phyloP scores from a whole-genome alignment of 2,888 invertebrate species.

The Girardia tigrina region DNA sequence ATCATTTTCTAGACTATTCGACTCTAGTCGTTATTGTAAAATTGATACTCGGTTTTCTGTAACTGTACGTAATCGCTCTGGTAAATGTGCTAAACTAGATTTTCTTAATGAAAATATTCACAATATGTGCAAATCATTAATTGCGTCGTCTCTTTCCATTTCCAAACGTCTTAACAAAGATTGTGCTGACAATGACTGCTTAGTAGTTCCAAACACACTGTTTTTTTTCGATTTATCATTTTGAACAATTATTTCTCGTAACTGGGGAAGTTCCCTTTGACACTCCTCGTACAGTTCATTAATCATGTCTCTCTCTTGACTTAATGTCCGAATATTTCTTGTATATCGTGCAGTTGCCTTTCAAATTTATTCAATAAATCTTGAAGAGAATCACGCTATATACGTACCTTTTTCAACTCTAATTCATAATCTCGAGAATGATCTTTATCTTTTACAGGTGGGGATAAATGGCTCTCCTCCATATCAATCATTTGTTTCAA shows the following conservation, averaged over 20 bases:
- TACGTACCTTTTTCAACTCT: conserved; percentile 43
- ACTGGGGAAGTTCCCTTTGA: conserved; percentile 44
- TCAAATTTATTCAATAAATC: conserved; percentile 50
- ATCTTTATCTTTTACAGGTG: conserved; percentile 17
- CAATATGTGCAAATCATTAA: conserved; percentile 45
- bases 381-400: conserved; percentile 49
- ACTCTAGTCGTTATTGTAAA: conserved; percentile 30
- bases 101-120: no score
- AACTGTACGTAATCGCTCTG: conserved; percentile 48
- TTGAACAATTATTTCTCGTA: conserved; percentile 42
- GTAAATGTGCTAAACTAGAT: conserved; percentile 44
- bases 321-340: conserved; percentile 49
- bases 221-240: conserved; percentile 38
- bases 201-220: conserved; percentile 43
- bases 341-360: conserved; percentile 47
- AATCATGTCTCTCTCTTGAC: conserved; percentile 48
- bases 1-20: no score
- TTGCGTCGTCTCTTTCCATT: conserved; percentile 47
- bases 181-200: conserved; percentile 50
- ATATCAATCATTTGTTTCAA: not conserved
- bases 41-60: conserved; percentile 40
- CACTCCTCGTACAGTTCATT: conserved; percentile 39
- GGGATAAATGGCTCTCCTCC: not conserved
- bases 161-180: conserved; percentile 48
- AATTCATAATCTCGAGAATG: conserved; percentile 31